A percentile compares a stretch with the other conserved stretches of the same genome.
Conservation (phyloP, 2,113 vertebrate species). For the Tetrax tetrax region DNA sequence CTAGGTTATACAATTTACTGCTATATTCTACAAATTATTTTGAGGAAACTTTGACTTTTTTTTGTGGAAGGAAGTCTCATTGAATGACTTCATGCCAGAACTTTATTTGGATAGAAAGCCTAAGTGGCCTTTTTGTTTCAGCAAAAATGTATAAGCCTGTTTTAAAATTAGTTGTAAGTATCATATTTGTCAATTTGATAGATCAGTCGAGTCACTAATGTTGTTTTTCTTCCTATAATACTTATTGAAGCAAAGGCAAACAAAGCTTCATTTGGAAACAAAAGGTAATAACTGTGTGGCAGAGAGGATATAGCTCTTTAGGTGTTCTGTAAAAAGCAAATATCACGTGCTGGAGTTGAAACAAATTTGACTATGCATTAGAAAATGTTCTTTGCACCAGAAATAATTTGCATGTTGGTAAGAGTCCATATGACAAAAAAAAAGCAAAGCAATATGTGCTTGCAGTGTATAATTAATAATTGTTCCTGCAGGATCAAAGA, state of each 20-base stretch:
- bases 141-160: background rate
- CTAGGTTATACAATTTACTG: background rate
- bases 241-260: background rate
- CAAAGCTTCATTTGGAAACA: background rate
- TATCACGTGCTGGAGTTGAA: background rate
- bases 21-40: background rate
- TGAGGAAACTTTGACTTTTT: background rate
- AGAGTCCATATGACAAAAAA: background rate
- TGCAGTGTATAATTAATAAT: background rate
- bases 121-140: background rate
- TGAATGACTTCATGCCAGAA: background rate
- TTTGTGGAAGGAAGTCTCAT: background rate
- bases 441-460: background rate
- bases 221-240: background rate
- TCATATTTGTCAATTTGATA: background rate
- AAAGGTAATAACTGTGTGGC: background rate
- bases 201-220: background rate
- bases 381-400: background rate
- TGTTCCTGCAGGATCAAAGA: background rate
- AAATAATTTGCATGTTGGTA: background rate
- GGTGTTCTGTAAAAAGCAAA: background rate
- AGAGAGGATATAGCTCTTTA: background rate
- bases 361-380: background rate
- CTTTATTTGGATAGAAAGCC: background rate
- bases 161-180: background rate